These are phyloP conservation scores for Hemicentrotus pulcherrimus DNA, from an alignment of 35 echinoderm and acorn worm genomes.

Conservation along the genomic window DNA sequence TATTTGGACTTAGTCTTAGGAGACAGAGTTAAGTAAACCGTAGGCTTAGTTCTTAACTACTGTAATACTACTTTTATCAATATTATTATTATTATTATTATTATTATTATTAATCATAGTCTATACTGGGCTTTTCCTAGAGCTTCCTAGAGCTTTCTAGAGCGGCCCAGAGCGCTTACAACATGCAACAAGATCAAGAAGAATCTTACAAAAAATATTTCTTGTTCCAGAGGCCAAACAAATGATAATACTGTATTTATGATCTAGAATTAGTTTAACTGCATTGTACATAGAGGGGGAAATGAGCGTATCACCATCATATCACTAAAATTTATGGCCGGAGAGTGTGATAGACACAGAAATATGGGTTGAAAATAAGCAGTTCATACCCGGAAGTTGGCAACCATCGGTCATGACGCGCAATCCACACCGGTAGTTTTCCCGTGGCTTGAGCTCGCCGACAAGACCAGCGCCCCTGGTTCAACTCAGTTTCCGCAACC, in stretches of 20 bases:
- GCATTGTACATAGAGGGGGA: no score
- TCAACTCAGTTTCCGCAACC: not conserved
- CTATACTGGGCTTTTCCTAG: no score
- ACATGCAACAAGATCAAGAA: no score
- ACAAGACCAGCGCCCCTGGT: not conserved
- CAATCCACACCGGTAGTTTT: not conserved
- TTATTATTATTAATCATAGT: no score
- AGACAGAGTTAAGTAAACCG: not conserved
- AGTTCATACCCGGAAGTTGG: conserved; percentile 26
- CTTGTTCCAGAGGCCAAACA: not conserved
- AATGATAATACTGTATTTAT: not conserved
- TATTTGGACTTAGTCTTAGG: not conserved
- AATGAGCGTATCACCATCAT: no score
- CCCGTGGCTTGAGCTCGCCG: not conserved
- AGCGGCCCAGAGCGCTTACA: no score
- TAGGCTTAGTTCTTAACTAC: no score
- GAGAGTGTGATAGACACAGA: no score
- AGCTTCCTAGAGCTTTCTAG: no score
- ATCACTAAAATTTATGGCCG: no score
- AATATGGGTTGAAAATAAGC: not conserved
- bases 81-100: no score
- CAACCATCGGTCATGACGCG: not conserved
- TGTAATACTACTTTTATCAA: no score
- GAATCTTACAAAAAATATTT: not conserved
- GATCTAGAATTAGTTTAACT: not conserved